Evolutionary conservation across 2,797 vertebrate species (phyloP).

Genomic region (Channa striata): DNA sequence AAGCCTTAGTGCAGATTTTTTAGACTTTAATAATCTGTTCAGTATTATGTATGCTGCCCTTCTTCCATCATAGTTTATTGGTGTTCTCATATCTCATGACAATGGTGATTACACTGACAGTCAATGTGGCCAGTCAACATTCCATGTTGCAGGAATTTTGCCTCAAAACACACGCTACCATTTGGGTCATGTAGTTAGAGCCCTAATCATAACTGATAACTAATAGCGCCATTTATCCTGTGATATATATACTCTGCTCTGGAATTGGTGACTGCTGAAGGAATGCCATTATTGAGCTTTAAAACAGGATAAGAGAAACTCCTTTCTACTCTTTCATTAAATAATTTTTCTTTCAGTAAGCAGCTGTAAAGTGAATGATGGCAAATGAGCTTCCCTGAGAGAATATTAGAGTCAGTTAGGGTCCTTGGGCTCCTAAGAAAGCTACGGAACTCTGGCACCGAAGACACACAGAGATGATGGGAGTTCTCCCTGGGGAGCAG

Average conservation of each 20-base stretch:
- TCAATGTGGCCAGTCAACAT: too few species aligned
- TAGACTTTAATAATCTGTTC: too few species aligned
- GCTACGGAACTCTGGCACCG: slow-evolving; percentile 47
- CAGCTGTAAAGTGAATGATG: slow-evolving; percentile 30
- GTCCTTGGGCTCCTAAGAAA: slow-evolving; percentile 47
- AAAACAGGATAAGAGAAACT: slow-evolving; percentile 49
- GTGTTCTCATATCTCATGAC: not conserved
- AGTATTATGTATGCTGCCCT: too few species aligned
- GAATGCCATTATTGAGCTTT: slow-evolving; percentile 45
- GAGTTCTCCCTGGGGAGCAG: slow-evolving; percentile 60
- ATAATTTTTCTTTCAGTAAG: slow-evolving; percentile 45
- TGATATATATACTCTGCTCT: slow-evolving; percentile 50
- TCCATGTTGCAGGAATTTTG: not conserved
- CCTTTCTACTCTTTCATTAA: slow-evolving; percentile 51
- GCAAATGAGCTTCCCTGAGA: slow-evolving; percentile 34
- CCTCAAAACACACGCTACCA: slow-evolving; percentile 14
- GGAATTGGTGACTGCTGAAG: slow-evolving; percentile 25
- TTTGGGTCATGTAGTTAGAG: slow-evolving; percentile 13
- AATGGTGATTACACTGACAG: not conserved
- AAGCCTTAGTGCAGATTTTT: too few species aligned
- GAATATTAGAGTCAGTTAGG: slow-evolving; percentile 44
- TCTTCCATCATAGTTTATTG: too few species aligned
- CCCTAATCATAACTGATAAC: slow-evolving; percentile 53
- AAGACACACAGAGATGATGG: slow-evolving; percentile 66
- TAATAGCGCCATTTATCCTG: slow-evolving; percentile 51